These are phyloP conservation scores for Sacculina carcini DNA, from an alignment of 2,888 invertebrate species.

Conservation along the genomic window DNA sequence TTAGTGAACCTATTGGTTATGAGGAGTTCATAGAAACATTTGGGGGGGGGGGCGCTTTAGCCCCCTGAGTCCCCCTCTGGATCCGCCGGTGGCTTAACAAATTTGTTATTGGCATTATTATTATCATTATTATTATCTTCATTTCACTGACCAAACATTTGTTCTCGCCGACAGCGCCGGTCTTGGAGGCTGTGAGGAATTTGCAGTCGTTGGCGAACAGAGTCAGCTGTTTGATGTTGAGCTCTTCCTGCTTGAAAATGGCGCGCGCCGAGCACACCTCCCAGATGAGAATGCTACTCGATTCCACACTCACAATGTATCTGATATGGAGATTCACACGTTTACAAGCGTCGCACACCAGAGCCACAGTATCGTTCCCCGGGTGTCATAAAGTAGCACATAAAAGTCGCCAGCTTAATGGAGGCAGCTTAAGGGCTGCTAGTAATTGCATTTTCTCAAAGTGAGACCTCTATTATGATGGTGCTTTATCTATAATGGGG, in stretches of 20 bases:
- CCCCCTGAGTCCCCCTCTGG: too few relatives aligned
- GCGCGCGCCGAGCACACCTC: constrained; percentile 42
- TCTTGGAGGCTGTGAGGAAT: constrained; percentile 44
- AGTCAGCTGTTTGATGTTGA: constrained; percentile 43
- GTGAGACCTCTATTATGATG: too few relatives aligned
- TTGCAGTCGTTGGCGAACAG: constrained; percentile 45
- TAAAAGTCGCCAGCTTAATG: too few relatives aligned
- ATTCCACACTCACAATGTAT: constrained; percentile 67
- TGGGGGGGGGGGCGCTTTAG: too few relatives aligned
- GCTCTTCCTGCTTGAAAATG: constrained; percentile 55
- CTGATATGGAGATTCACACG: too few relatives aligned
- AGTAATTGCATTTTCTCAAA: too few relatives aligned
- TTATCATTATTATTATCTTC: background rate
- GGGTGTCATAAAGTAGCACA: background rate
- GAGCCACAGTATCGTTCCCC: background rate
- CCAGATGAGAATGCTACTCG: constrained; percentile 74
- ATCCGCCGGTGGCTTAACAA: too few relatives aligned
- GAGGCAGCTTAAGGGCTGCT: too few relatives aligned
- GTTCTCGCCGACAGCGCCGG: constrained; percentile 26
- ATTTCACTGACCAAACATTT: background rate
- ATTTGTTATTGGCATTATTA: constrained; percentile 2
- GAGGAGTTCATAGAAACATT: too few relatives aligned
- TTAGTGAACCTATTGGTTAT: too few relatives aligned
- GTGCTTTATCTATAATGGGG: too few relatives aligned
- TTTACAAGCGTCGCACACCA: background rate